Evolutionary conservation across 2,888 invertebrate species (phyloP).

Genomic region (Sceliomorpha sp.): DNA sequence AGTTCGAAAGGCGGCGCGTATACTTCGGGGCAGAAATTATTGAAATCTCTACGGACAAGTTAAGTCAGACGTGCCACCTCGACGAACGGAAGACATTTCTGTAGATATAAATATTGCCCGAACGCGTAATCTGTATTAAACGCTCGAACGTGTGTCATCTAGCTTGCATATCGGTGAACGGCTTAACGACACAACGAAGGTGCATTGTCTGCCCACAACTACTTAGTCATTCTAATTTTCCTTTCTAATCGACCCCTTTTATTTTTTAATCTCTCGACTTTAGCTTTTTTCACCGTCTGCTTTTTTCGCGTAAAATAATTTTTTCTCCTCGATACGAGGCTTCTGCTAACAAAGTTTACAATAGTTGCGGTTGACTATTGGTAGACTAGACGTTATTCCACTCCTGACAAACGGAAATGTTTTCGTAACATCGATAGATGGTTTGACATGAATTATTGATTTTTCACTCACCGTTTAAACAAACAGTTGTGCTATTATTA

Average conservation of each 20-base stretch:
- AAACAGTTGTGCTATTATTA: too few species aligned
- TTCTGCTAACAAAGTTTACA: too few species aligned
- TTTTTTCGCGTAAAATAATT: too few species aligned
- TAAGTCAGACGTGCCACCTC: slow-evolving; percentile 21
- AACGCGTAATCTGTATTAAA: slow-evolving; percentile 26
- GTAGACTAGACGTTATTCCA: too few species aligned
- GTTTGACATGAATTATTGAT: too few species aligned
- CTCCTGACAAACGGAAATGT: too few species aligned
- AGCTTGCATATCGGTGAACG: slow-evolving; percentile 44
- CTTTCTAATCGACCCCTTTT: neutral
- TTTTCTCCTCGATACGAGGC: too few species aligned
- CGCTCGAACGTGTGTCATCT: slow-evolving; percentile 36
- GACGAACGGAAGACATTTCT: slow-evolving; percentile 40
- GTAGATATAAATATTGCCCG: slow-evolving; percentile 34
- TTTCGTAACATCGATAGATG: too few species aligned
- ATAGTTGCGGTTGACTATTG: too few species aligned
- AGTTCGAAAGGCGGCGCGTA: too few species aligned
- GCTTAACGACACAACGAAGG: slow-evolving; percentile 32
- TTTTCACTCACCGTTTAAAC: too few species aligned
- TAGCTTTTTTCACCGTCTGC: too few species aligned
- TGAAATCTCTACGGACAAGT: slow-evolving; percentile 20
- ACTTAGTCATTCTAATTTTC: neutral
- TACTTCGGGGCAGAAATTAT: slow-evolving; percentile 21
- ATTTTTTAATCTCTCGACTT: neutral
- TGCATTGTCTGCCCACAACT: slow-evolving; percentile 22